These are phyloP conservation scores for Cichlasoma orientale DNA, from an alignment of 2,797 vertebrate species.

Conservation along the genomic window DNA sequence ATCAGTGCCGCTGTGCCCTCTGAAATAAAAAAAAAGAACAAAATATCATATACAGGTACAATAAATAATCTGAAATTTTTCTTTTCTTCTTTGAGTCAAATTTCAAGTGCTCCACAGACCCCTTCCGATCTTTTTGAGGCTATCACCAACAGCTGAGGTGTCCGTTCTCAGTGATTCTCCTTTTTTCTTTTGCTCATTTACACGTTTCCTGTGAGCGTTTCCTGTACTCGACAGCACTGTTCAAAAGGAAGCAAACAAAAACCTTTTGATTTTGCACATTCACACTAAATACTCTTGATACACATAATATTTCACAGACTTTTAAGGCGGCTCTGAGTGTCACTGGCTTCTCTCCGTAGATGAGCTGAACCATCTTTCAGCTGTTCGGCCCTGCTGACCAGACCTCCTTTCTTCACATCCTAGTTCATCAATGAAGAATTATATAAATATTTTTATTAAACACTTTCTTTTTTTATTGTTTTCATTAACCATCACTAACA, in stretches of 20 bases:
- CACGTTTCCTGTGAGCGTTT: conserved; percentile 62
- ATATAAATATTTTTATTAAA: conserved; percentile 59
- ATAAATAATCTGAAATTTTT: not conserved
- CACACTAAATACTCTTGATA: not conserved
- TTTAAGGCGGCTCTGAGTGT: conserved; percentile 73
- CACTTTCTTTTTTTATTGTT: not conserved
- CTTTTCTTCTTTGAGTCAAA: not conserved
- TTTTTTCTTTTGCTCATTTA: conserved; percentile 71
- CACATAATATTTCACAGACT: conserved; percentile 63
- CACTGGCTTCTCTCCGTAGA: conserved; percentile 72
- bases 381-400: conserved; percentile 75
- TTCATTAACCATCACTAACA: not conserved
- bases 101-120: conserved; percentile 66
- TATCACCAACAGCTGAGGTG: conserved; percentile 55
- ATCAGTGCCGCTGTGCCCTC: conserved; percentile 76
- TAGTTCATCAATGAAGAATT: conserved; percentile 51
- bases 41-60: no score
- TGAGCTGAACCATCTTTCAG: conserved; percentile 73
- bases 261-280: not conserved
- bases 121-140: conserved; percentile 79
- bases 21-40: conserved; percentile 56
- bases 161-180: conserved; percentile 63
- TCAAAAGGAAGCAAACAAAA: conserved; percentile 7
- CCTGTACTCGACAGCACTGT: conserved; percentile 75
- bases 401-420: conserved; percentile 79